Evolutionary conservation across 2,888 invertebrate species (phyloP), one percentile per base, ranked within the genome.

Genomic region (Elysia crispata): DNA sequence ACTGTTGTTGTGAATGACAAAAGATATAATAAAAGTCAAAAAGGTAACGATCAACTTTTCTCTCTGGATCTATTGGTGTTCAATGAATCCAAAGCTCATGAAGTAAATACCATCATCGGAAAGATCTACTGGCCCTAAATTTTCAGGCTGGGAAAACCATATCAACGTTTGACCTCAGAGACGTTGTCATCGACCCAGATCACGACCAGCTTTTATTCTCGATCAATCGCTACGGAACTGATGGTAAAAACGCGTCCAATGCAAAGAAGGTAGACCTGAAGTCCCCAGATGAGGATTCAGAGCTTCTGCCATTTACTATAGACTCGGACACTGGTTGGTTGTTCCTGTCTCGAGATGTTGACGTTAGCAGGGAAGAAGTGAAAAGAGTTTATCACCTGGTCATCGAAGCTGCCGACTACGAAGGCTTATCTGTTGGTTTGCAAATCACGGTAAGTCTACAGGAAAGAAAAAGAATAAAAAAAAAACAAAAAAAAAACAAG

Each of bases 171-270:
- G 75, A 75, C 11, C 62, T 62, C 41, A 62, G 62, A n/a, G 62
- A 75, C 41, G 15, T 75, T 28, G 60, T 75, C 30, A 33, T 15
- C 15, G 75, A 75, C 23, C 75, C 75, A 20, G 75, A 75, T 41
- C 30, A 62, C 11, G 60, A 75, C 28, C 28, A 60, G 33, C 50
- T 75, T 15, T 41, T 25, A 3, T 75, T 62, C 23, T 41, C 62
- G 13, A 20, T 75, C 49, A 15, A 6, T 11, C 41, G 11, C 41
- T 3, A 11, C 41, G 41, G 11, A 41, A 41, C 41, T 41, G 41
- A 41, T 41, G 11, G 41, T 6, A 41, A 11, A 41, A 41, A 41
- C 41, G 11, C 3, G 41, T 41, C 41, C 41, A 11, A 41, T 41
- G 41, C 11, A 41, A 41, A 3, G 11, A 11, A 41, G 3, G 5